Base-by-base conservation (phyloP, 2,888 invertebrate genomes). In the Lysandra coridon region DNA sequence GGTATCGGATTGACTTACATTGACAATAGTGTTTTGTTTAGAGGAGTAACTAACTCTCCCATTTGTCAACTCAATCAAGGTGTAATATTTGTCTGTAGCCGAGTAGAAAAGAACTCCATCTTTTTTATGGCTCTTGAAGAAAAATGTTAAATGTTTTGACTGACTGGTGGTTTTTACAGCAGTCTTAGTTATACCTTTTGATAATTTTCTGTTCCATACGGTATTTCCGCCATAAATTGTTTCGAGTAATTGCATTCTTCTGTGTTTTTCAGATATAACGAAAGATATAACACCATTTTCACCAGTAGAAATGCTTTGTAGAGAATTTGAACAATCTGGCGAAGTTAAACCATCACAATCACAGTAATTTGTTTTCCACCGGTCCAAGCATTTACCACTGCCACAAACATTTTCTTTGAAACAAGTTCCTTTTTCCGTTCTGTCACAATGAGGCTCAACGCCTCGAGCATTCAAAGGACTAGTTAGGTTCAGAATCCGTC, bases 51-150 rank as follows among this genome's bases (percentile, higher is more conserved):
- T 95, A 53, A 98, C 92, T 86, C 96, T 96, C 1, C 98, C 98
- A 81, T 96, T 96, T 73, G 96, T 92, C 37, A 98, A 89, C 92
- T 98, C 97, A 80, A 98, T 95, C 1, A 97, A 95, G 1, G 98
- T 98, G 86, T 96, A 98, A 89, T 98, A 97, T 87, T 97, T 97
- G 86, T 98, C 97, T 62, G 98, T 98, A 0, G 97, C 97, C 1
- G 98, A 96, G 87, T 97, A 98, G 84, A 99, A 95, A n/a, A 99
- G 91, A 53, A 98, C 93, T 1, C 98, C 99, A 85, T 97, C 96
- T 73, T 95, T 94, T 86, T 96, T 96, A 30, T 96, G 95, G 0
- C 99, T 98, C 84, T 97, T 95, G 88, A 99, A 98, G 83, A 97
- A 95, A 79, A 99, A 93, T 79, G 97, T 96, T 33, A 98, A 91